Base-by-base conservation (phyloP, 2,888 invertebrate species). In the Camponotus fellah region DNA sequence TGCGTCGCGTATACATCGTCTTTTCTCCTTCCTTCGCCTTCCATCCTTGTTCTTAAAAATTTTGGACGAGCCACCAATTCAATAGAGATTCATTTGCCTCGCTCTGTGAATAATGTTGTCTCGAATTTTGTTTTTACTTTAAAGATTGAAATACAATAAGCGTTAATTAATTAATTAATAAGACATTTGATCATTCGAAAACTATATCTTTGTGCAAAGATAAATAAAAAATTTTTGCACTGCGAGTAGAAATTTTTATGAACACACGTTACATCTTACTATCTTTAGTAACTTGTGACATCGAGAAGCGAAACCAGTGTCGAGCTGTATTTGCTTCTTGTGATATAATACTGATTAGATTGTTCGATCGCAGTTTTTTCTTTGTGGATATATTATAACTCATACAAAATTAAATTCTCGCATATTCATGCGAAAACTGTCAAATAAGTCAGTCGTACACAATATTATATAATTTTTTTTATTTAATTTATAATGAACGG, bases 111-210 rank as follows among this genome's bases (percentile, higher is more conserved):
- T 26, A 46, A 26, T 60, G 40, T 49, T 46, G 17, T 12, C 14
- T 77, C 58, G 49, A 37, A 80, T 71, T 26, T 26, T 26, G 2
- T 26, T 26, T 26, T 26, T 69, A 79, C 60, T 79, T 69, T 46
- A 21, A 60, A 69, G 32, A n/a, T 69, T 43, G 3, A 21, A 46
- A 14, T 26, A 69, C n/a, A 17, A 56, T n/a, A 17, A 40, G 6
- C n/a, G 34, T 65, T 40, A 53, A 76, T 75, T 75, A 64, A 75
- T 76, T 76, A 26, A 76, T 12, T 3, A 49, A 53, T 8, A 53
- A 60, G n/a, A n/a, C 4, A 43, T 60, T 60, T 43, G n/a, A 72
- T 26, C 12, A 1, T 32, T 60, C 32, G 32, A 62, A 17, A 26
- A 43, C 0, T 10, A 43, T 17, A 14, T 21, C 12, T 74, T 60